Base-by-base conservation (phyloP, 2,888 invertebrate genomes). In the Sicus ferrugineus region DNA sequence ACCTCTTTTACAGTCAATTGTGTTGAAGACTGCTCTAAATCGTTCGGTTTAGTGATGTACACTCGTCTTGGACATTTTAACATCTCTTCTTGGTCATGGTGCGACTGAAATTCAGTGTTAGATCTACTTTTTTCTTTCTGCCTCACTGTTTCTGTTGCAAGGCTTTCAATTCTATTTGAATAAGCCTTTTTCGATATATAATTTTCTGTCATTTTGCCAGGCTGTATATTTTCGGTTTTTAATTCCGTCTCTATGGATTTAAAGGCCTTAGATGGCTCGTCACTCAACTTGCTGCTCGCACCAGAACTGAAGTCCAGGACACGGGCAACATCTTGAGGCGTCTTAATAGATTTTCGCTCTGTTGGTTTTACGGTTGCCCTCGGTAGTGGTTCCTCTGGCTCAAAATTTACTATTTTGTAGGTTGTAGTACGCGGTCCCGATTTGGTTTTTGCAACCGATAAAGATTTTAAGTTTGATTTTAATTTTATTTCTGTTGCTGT, bases 261-360 rank as follows among this genome's bases (percentile, higher is more conserved):
- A 14, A 26, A 5, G 0, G 4, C 48, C 7, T 63, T n/a, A 19
- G 11, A 30, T 4, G 14, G 58, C 16, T 58, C 30, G 21, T 14
- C 26, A 23, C 9, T 19, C 28, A 16, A 16, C n/a, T 42, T 64
- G 26, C 31, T 46, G 54, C 31, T 19, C 34, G 38, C 16, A 14
- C 71, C 61, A 4, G 9, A 23, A 26, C 69, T 67, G 61, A 76
- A 75, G 68, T 74, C 71, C 26, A 75, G 26, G 31, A 72, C 70
- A 16, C 74, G 52, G 16, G 73, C 72, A 38, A 75, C 70, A 63
- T 75, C 73, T 50, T 75, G 64, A 6, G 72, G 72, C 0, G 70
- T 71, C 50, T 73, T 76, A 28, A 30, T 34, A 0, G 67, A 66
- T 30, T 23, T 52, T 30, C 14, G 30, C 26, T 58, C 7, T n/a